Percentiles rank a stretch among this genome's conserved stretches.
phyloP scores from a whole-genome alignment of 2,797 vertebrate species.

The Tiaroga cobitis region DNA sequence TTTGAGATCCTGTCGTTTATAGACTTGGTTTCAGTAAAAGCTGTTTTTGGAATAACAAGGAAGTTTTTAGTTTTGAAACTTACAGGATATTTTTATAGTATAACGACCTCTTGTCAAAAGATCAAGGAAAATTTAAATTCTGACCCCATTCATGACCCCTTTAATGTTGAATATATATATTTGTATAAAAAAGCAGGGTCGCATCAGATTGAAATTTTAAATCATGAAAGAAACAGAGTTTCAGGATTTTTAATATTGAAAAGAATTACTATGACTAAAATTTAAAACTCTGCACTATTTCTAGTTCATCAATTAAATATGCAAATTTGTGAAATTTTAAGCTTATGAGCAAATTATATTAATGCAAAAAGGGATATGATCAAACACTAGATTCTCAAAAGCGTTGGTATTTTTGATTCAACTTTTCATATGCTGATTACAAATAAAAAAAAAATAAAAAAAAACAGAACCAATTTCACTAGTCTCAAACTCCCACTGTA shows the following conservation, averaged over 20 bases:
- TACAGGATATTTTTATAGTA: no score
- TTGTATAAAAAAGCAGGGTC: conserved; percentile 50
- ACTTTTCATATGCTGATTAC: neutral
- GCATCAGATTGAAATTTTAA: no score
- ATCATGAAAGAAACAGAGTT: neutral
- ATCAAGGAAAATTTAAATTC: no score
- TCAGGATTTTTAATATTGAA: neutral
- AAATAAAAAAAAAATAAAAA: neutral
- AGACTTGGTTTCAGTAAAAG: no score
- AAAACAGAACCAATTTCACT: no score
- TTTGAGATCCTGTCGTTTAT: no score
- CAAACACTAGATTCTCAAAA: neutral
- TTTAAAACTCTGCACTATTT: neutral
- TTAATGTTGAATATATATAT: conserved; percentile 26
- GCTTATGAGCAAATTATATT: neutral
- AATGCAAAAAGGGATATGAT: no score
- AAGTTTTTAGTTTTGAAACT: no score
- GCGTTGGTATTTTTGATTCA: neutral
- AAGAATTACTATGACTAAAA: neutral
- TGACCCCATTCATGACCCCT: no score
- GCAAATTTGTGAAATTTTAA: neutral
- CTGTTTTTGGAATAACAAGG: no score
- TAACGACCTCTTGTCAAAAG: no score
- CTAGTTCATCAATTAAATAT: neutral
- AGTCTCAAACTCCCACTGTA: neutral